Evolutionary conservation across 2,797 vertebrate species (phyloP).

Genomic region (Pseudochromis fuscus): DNA sequence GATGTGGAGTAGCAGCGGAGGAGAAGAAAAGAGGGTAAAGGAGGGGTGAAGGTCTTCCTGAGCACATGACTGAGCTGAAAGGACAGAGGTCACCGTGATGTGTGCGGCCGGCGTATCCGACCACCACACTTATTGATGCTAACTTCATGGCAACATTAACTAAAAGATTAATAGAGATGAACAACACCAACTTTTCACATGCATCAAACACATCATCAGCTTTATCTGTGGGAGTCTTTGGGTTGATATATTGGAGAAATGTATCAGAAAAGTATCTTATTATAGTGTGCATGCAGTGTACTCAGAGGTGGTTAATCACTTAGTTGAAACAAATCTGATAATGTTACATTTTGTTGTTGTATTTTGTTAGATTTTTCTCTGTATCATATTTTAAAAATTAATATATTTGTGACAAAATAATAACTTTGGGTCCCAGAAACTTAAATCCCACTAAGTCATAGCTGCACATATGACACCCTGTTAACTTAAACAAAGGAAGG

Average conservation of each 20-base stretch:
- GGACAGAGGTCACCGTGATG: constrained; percentile 5
- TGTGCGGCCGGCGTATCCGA: too few species aligned
- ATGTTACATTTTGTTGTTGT: too few species aligned
- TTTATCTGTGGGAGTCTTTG: background rate
- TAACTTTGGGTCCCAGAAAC: too few species aligned
- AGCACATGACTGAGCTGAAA: constrained; percentile 11
- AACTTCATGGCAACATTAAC: too few species aligned
- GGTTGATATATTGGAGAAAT: too few species aligned
- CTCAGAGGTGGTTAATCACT: background rate
- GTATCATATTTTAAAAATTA: background rate
- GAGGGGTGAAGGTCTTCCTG: constrained; percentile 33
- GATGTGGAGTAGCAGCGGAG: constrained; percentile 40
- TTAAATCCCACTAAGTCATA: too few species aligned
- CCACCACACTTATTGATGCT: too few species aligned
- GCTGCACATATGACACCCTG: background rate
- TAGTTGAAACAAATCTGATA: background rate
- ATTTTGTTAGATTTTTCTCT: background rate
- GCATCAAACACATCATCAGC: background rate
- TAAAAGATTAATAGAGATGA: background rate
- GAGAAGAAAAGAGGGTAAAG: constrained; percentile 10
- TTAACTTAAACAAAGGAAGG: constrained; percentile 19
- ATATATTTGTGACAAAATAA: background rate
- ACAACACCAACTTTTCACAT: background rate
- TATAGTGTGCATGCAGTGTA: background rate
- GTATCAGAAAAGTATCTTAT: background rate